Percentiles rank a stretch among this genome's conserved stretches.
These are phyloP conservation scores for Hyposoter didymator DNA, from an alignment of 2,888 invertebrate genomes.

Conservation along the genomic window DNA sequence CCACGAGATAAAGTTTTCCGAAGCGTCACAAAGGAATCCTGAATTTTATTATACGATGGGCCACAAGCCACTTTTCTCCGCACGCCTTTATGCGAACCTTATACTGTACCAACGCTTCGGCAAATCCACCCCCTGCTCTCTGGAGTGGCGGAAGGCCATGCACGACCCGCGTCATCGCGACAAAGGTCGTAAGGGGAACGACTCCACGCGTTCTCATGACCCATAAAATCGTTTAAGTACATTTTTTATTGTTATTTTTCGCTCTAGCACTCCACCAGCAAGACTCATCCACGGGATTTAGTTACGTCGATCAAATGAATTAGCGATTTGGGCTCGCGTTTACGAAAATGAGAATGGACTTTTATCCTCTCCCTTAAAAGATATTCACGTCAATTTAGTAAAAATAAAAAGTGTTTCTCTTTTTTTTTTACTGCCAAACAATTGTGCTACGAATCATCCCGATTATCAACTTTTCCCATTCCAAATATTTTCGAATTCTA, in stretches of 20 bases:
- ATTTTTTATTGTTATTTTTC: constrained; percentile 27
- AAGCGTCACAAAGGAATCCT: constrained; percentile 64
- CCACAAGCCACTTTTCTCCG: constrained; percentile 63
- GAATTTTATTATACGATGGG: constrained; percentile 58
- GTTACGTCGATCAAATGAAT: constrained; percentile 9
- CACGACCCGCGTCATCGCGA: constrained; percentile 8
- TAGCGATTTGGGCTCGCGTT: not conserved
- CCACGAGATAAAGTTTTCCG: constrained; percentile 55
- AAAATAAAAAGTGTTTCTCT: not conserved
- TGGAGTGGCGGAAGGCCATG: not conserved
- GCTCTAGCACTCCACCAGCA: not conserved
- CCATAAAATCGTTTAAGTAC: constrained; percentile 64
- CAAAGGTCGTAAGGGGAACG: constrained; percentile 55
- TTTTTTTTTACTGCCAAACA: not conserved
- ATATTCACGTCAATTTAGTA: not conserved
- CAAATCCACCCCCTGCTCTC: constrained; percentile 3
- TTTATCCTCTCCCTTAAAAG: not conserved
- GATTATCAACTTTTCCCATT: too few relatives aligned
- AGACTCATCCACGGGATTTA: not conserved
- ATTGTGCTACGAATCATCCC: too few relatives aligned
- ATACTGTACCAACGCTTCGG: not conserved
- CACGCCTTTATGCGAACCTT: constrained; percentile 54
- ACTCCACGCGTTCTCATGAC: constrained; percentile 54
- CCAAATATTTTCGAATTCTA: too few relatives aligned
- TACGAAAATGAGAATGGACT: not conserved